Percentiles rank a stretch among this genome's conserved stretches.
Conservation (phyloP, 2,113 vertebrate species). For the Platycercus adscitus region DNA sequence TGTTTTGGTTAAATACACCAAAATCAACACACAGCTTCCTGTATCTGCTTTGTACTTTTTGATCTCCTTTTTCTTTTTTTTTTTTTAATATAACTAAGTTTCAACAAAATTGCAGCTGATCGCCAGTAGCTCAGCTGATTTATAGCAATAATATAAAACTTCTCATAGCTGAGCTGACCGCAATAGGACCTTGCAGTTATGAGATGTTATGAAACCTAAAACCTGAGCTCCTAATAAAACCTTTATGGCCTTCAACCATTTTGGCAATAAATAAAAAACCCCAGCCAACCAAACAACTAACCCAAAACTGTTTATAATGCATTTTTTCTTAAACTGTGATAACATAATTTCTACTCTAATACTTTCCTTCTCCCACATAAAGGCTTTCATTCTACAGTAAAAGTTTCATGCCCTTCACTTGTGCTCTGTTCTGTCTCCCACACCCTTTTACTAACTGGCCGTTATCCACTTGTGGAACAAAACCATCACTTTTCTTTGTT, state of each 20-base stretch:
- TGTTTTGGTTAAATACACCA: background rate
- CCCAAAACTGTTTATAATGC: background rate
- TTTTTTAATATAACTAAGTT: background rate
- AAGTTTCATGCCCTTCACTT: background rate
- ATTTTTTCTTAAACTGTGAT: background rate
- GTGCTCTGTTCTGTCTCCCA: background rate
- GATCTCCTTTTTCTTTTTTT: background rate
- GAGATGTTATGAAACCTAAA: background rate
- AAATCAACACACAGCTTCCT: background rate
- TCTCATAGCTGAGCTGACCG: background rate
- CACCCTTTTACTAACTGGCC: background rate
- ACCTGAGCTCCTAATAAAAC: slow-evolving; percentile 5
- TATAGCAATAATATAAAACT: slow-evolving; percentile 16
- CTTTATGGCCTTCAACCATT: slow-evolving; percentile 6
- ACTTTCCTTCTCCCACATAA: background rate
- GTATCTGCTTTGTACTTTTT: background rate
- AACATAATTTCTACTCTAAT: background rate
- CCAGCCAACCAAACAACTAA: background rate
- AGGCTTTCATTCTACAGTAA: background rate
- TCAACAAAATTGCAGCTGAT: background rate
- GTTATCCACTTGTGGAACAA: background rate
- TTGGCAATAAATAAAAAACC: background rate
- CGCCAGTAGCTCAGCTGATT: background rate
- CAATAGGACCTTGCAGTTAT: slow-evolving; percentile 11
- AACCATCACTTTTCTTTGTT: background rate